Conservation (phyloP, 37 sponge, comb jelly and placozoan genomes). For the Lycopodina hypogea region DNA sequence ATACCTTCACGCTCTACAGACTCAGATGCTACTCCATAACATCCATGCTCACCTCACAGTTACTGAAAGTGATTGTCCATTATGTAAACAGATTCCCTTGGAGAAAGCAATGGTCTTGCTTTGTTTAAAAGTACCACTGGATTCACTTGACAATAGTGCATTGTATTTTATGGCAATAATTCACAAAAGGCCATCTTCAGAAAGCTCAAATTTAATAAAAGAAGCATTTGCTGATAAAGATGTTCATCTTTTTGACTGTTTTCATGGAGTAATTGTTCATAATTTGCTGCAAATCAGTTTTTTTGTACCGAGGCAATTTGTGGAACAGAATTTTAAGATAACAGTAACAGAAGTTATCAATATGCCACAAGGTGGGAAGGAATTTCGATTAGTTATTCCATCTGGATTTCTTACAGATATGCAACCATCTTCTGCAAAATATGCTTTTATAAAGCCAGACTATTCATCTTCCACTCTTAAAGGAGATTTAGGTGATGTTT, state of each 20-base stretch:
- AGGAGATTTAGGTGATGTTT: neutral
- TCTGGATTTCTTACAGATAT: neutral
- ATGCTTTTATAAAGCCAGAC: neutral
- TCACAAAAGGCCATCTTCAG: neutral
- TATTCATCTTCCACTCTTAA: neutral
- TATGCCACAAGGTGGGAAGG: neutral
- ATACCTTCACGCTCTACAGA: slow-evolving; percentile 13
- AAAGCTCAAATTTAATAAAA: neutral
- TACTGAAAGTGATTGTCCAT: slow-evolving; percentile 25
- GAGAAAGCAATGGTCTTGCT: slow-evolving; percentile 1
- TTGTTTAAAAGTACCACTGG: neutral
- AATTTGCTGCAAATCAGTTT: neutral
- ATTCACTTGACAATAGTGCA: neutral
- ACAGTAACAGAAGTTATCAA: neutral
- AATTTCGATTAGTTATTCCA: neutral
- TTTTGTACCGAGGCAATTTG: neutral
- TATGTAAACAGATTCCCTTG: slow-evolving; percentile 29
- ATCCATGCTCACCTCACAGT: too few species aligned
- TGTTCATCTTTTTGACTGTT: neutral
- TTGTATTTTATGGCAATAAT: neutral
- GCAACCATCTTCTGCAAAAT: neutral
- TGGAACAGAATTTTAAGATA: neutral
- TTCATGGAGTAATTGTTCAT: neutral
- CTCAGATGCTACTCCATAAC: slow-evolving; percentile 29
- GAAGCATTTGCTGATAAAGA: neutral